Percentiles rank a stretch among this genome's conserved stretches.
phyloP scores from a whole-genome alignment of 2,888 invertebrate genomes.

The Augiades crinisus region DNA sequence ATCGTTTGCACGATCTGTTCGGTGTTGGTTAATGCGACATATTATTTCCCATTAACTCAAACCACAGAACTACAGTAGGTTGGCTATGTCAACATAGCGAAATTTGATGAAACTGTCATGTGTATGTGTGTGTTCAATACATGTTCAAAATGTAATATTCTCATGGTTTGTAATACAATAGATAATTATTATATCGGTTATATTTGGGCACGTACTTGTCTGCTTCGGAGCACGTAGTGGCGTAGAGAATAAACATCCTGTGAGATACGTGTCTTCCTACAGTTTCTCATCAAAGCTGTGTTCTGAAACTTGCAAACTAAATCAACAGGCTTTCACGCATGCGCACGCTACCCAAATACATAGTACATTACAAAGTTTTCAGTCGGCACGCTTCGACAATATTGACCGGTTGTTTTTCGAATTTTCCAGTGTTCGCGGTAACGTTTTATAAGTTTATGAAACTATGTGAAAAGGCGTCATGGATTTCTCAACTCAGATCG shows the following conservation, averaged over 20 bases:
- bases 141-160: no score
- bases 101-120: no score
- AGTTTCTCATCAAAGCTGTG: constrained; percentile 26
- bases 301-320: constrained; percentile 32
- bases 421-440: constrained; percentile 15
- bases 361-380: constrained; percentile 34
- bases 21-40: no score
- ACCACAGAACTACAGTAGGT: no score
- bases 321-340: constrained; percentile 41
- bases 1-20: no score
- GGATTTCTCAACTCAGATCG: constrained; percentile 57
- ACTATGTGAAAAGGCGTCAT: constrained; percentile 39
- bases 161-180: not conserved
- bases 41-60: no score
- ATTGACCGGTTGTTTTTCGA: constrained; percentile 31
- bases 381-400: constrained; percentile 35
- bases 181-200: not conserved
- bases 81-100: no score
- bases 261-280: constrained; percentile 24
- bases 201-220: not conserved
- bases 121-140: no score
- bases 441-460: constrained; percentile 26
- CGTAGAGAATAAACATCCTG: constrained; percentile 23
- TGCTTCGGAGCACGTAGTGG: constrained; percentile 20
- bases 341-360: constrained; percentile 27